These are phyloP conservation scores for Sciurus niger DNA, from an alignment of 2,113 vertebrate genomes.

Conservation along the genomic window DNA sequence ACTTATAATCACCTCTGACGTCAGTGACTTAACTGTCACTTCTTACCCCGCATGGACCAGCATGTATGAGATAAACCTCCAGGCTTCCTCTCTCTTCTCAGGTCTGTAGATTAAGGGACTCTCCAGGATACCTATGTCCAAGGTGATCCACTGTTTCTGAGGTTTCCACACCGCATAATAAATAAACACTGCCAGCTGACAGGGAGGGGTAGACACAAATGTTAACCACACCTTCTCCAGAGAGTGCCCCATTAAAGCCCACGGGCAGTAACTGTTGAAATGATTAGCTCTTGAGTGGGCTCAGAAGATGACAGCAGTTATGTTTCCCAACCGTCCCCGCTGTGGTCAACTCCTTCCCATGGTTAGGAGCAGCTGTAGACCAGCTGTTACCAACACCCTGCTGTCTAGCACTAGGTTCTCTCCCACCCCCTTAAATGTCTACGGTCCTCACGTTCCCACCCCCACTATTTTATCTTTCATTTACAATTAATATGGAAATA, in stretches of 20 bases:
- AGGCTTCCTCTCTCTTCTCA: slow-evolving; percentile 90
- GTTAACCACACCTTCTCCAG: background rate
- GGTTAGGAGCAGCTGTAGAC: background rate
- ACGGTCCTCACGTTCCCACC: background rate
- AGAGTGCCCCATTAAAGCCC: background rate
- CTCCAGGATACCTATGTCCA: slow-evolving; percentile 90
- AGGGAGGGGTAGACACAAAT: background rate
- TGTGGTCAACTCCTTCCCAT: background rate
- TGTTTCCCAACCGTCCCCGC: background rate
- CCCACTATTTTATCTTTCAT: background rate
- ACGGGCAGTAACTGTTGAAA: background rate
- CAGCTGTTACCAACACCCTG: background rate
- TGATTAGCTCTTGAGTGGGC: background rate
- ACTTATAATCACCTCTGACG: background rate
- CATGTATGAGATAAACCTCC: slow-evolving; percentile 97
- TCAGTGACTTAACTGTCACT: background rate
- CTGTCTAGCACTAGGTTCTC: background rate
- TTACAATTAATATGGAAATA: slow-evolving; percentile 20
- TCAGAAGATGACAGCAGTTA: background rate
- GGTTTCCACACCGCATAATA: slow-evolving; percentile 96
- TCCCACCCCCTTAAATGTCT: background rate
- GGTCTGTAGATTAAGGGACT: slow-evolving; percentile 93
- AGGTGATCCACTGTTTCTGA: slow-evolving; percentile 94
- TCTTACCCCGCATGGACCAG: slow-evolving; percentile 96
- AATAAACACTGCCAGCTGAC: slow-evolving; percentile 93